Evolutionary conservation across 2,113 vertebrate genomes (phyloP).

Genomic region (Gavia stellata): DNA sequence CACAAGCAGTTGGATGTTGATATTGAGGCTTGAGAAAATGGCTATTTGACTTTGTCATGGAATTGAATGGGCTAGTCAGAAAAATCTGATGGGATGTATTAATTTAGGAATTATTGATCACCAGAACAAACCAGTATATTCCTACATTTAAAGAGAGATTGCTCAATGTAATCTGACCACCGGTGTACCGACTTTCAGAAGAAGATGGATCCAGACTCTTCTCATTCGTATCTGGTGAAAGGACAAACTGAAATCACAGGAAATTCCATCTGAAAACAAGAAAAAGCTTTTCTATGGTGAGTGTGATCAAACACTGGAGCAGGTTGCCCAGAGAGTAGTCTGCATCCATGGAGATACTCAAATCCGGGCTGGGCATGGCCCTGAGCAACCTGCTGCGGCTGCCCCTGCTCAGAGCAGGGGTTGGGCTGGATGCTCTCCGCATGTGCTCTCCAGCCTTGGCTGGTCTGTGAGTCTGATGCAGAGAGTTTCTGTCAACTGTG

Average conservation of each 20-base stretch:
- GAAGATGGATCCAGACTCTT: not conserved
- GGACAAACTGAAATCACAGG: not conserved
- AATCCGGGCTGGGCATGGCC: rapidly evolving
- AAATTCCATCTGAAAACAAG: not conserved
- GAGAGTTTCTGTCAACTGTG: not conserved
- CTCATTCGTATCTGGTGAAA: not conserved
- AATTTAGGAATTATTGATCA: not conserved
- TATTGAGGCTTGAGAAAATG: not conserved
- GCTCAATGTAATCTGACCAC: not conserved
- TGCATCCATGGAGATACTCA: not conserved
- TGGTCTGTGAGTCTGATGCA: not conserved
- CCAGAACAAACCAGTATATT: not conserved
- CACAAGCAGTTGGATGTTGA: not conserved
- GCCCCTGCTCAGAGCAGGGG: not conserved
- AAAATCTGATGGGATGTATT: not conserved
- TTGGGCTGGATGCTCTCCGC: not conserved
- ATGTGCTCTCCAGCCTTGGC: not conserved
- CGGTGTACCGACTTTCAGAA: not conserved
- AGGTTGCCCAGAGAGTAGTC: not conserved
- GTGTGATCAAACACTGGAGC: not conserved
- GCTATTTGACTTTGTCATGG: not conserved
- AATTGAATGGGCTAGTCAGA: not conserved
- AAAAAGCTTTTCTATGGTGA: not conserved
- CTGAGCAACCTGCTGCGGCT: not conserved
- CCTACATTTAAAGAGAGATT: not conserved